Percentiles rank a stretch among this genome's conserved stretches.
Evolutionary conservation across 2,888 invertebrate genomes (phyloP).

Genomic region (Griposia aprilina): DNA sequence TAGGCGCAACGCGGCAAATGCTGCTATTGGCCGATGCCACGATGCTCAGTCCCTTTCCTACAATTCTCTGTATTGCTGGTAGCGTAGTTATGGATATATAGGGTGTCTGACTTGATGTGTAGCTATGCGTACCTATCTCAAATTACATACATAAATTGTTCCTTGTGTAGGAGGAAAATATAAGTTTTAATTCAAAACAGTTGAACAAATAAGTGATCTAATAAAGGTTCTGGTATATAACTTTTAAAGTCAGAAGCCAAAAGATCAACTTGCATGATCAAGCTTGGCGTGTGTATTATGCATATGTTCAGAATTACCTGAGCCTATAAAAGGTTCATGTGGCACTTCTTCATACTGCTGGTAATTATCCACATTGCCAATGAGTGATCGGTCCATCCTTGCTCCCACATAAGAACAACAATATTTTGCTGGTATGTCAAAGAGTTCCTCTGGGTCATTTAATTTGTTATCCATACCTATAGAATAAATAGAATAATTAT

Average conservation of each 20-base stretch:
- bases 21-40: too few species aligned
- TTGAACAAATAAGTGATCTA: neutral
- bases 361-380: constrained; percentile 88
- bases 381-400: constrained; percentile 90
- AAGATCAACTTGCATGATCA: neutral
- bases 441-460: constrained; percentile 94
- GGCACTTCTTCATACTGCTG: constrained; percentile 86
- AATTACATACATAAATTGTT: too few species aligned
- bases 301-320: constrained; percentile 73
- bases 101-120: too few species aligned
- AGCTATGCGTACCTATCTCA: too few species aligned
- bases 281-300: neutral
- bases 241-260: neutral
- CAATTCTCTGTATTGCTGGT: too few species aligned
- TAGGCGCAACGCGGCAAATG: too few species aligned
- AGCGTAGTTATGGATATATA: too few species aligned
- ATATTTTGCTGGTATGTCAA: constrained; percentile 93
- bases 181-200: neutral
- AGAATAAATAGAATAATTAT: constrained; percentile 45
- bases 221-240: neutral
- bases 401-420: constrained; percentile 91
- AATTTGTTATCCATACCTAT: constrained; percentile 92
- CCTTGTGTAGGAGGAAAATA: constrained; percentile 4
- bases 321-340: constrained; percentile 87
- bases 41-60: too few species aligned